Base-by-base conservation (phyloP, 2,797 vertebrate genomes). In the Ctenopoma multispine region DNA sequence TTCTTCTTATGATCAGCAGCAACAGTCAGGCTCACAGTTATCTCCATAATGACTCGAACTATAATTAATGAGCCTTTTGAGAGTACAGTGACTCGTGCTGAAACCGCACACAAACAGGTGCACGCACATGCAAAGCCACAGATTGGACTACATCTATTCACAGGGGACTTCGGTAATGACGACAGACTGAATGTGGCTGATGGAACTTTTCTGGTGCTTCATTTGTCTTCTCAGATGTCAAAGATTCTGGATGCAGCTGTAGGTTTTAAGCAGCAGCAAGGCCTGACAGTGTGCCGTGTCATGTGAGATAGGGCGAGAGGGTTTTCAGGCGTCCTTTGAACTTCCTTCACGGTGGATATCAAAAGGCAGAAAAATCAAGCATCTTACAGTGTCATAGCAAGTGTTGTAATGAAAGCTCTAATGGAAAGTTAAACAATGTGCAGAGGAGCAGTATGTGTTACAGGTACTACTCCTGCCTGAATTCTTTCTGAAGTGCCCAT, bases 51-150 rank as follows among this genome's bases (percentile, higher is more conserved):
- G 83, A 83, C 84, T 90, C 86, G 56, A 21, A 80, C 75, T 81
- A 72, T 85, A 90, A 90, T 90, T 90, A 90, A 92, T 80, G 82
- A 86, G 86, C 80, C 81, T 85, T 88, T 78, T 73, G 84, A 89
- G 87, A 83, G 73, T 76, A 82, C 86, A 80, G 73, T 81, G 85
- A 72, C 77, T 68, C 46, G 34, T 58, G 56, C 58, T 66, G 62
- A 76, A 63, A 53, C 63, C 41, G 58, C 61, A 60, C 67, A 84
- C 72, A 83, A 55, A 81, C 81, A 87, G 27, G 57, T 75, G 59
- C 62, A 53, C 36, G 34, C 58, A 47, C 55, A 49, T 54, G 60
- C 74, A 82, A 14, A 63, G 46, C 56, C 55, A 51, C 0, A 1
- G 58, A 59, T 51, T 49, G 66, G 64, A 75, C 66, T 69, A 48